Base-by-base conservation (phyloP, 2,113 vertebrate species). In the Crotalus helleri region DNA sequence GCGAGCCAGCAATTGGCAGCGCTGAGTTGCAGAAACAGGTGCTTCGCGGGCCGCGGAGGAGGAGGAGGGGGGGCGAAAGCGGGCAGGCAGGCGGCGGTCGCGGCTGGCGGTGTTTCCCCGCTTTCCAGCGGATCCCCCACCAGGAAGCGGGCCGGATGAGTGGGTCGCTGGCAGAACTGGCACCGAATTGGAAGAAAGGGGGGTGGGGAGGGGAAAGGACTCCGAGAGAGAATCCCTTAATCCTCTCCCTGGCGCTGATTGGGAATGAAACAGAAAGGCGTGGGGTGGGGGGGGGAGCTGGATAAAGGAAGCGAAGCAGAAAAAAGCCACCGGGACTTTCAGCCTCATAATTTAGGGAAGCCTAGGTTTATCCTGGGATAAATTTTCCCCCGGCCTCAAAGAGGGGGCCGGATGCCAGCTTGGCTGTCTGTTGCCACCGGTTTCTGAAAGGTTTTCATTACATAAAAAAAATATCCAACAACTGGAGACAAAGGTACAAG, bases 21-120 rank as follows among this genome's bases (percentile, higher is more conserved):
- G 81, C 4, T 96, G 95, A 96, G 95, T 87, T 94, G 96, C 96
- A 95, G 94, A 94, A 95, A 95, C 96, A 96, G 96, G 96, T 96
- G 96, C 95, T 86, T 21, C 53, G 90, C 39, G 93, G 88, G 85
- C 58, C 9, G 92, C 29, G 4, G 44, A 46, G 94, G 49, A 13
- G 39, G 3, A 1, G 49, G 39, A 2, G 11, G 24, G 93, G 91
- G 24, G 89, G 87, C 7, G 29, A 85, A 3, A 3, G 24, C 58
- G 17, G 15, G 55, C 55, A 19, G 54, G 49, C 85, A 2, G n/a
- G 17, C 24, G 6, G 51, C 15, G 57, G n/a, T 24, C 49, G 33
- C n/a, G 33, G 13, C 17, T 15, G 89, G 26, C 1, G 44, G 15
- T 13, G 23, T 49, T 19, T n/a, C 13, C 5, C 2, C 2, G 15